phyloP scores from a whole-genome alignment of 2,888 invertebrate genomes.

The Melipona beecheii region DNA sequence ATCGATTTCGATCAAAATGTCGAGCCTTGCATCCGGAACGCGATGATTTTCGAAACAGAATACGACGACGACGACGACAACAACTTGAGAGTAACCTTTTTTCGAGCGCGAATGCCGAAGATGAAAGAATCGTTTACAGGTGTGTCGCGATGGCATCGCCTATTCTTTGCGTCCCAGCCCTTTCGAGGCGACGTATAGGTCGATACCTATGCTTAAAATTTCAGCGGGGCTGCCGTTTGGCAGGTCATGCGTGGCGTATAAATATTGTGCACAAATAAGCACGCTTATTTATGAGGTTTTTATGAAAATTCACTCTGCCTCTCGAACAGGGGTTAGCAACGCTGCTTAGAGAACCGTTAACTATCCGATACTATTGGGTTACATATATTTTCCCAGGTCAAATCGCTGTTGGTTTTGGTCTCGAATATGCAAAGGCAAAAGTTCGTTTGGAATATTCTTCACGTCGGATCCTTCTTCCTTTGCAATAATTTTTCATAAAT shows the following conservation, averaged over 20 bases:
- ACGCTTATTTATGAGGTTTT: conserved; percentile 80
- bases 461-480: no score
- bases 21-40: conserved; percentile 5
- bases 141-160: conserved; percentile 59
- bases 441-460: background rate
- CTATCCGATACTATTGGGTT: background rate
- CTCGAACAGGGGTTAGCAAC: background rate
- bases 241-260: conserved; percentile 79
- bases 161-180: conserved; percentile 51
- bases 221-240: conserved; percentile 60
- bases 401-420: background rate
- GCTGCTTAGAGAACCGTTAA: conserved; percentile 50
- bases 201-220: conserved; percentile 51
- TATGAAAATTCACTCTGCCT: conserved; percentile 76
- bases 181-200: conserved; percentile 30
- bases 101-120: conserved; percentile 26
- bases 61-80: conserved; percentile 30
- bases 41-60: conserved; percentile 32
- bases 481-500: background rate
- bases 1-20: conserved; percentile 17
- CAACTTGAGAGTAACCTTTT: conserved; percentile 31
- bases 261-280: conserved; percentile 82
- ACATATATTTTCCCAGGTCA: background rate
- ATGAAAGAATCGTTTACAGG: conserved; percentile 64
- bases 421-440: background rate